A percentile compares a stretch with the other conserved stretches of the same genome.
Evolutionary conservation across 2,888 invertebrate genomes (phyloP).

Genomic region (Tetragnatha montana): DNA sequence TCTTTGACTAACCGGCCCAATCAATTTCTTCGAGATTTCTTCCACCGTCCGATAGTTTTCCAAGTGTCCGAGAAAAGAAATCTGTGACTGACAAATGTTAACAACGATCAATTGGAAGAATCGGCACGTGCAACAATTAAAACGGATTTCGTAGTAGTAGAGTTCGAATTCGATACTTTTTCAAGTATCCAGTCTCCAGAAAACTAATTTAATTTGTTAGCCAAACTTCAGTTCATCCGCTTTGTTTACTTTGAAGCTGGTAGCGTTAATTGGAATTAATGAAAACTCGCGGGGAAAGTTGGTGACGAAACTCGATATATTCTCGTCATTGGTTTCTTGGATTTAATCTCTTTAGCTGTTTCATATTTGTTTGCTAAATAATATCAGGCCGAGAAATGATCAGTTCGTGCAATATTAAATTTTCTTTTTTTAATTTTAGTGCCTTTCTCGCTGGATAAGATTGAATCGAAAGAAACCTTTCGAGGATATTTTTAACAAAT

Average conservation of each 20-base stretch:
- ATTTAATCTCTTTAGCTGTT: too few relatives aligned
- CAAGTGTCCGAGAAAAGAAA: neutral
- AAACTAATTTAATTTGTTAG: conserved; percentile 12
- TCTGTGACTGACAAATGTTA: neutral
- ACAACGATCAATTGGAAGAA: neutral
- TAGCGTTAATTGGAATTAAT: neutral
- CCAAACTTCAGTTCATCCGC: neutral
- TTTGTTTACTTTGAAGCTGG: neutral
- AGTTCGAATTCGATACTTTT: neutral
- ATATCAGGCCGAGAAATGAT: too few relatives aligned
- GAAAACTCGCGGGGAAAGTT: neutral
- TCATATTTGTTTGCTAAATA: too few relatives aligned
- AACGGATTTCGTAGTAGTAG: neutral
- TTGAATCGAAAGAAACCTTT: too few relatives aligned
- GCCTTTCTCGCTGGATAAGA: too few relatives aligned
- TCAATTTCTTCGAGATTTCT: conserved; percentile 3
- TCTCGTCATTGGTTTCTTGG: neutral
- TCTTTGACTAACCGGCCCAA: conserved; percentile 1
- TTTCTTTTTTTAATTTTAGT: too few relatives aligned
- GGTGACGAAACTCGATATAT: neutral
- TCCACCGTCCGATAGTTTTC: neutral
- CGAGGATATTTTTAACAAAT: too few relatives aligned
- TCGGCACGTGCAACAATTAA: neutral
- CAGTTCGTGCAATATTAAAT: too few relatives aligned
- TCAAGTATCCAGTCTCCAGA: neutral